These are phyloP conservation scores for Monochamus saltuarius DNA, from an alignment of 1,140 invertebrate genomes.

Conservation along the genomic window DNA sequence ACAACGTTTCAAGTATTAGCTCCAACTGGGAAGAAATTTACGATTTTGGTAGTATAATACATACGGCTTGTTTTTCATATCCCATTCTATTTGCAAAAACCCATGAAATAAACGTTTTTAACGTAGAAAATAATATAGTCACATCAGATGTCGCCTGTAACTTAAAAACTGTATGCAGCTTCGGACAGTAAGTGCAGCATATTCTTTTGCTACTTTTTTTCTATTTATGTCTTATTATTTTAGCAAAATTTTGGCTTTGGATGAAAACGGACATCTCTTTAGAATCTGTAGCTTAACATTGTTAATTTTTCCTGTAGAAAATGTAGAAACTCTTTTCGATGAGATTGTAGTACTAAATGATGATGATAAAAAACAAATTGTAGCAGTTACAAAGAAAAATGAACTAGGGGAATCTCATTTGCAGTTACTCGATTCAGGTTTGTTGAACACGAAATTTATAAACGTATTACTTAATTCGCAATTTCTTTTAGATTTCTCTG, in stretches of 20 bases:
- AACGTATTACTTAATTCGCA: not conserved
- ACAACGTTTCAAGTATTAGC: not conserved
- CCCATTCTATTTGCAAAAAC: slow-evolving; percentile 22
- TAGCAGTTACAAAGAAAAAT: slow-evolving; percentile 21
- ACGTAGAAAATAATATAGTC: slow-evolving; percentile 14
- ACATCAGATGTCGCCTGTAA: slow-evolving; percentile 1
- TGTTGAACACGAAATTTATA: not conserved
- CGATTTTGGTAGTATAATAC: slow-evolving; percentile 17
- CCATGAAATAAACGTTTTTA: slow-evolving; percentile 9
- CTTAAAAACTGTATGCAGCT: slow-evolving; percentile 10
- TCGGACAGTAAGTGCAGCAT: slow-evolving; percentile 16
- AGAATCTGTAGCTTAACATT: slow-evolving; percentile 21
- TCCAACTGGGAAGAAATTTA: slow-evolving; percentile 16
- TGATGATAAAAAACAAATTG: slow-evolving; percentile 14
- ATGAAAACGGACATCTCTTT: slow-evolving; percentile 23
- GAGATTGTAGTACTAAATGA: slow-evolving; percentile 18
- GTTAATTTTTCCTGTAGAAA: slow-evolving; percentile 26
- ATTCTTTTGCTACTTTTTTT: not conserved
- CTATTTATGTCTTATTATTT: slow-evolving; percentile 11
- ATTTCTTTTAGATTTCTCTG: slow-evolving; percentile 24
- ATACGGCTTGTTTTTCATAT: slow-evolving; percentile 16
- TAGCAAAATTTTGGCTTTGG: slow-evolving; percentile 26
- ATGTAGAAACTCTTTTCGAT: slow-evolving; percentile 10
- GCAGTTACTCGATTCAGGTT: slow-evolving; percentile 20
- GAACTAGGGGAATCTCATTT: slow-evolving; percentile 15